A percentile compares a stretch with the other conserved stretches of the same genome.
These are phyloP conservation scores for Drosophila erecta DNA, from an alignment of 1,140 invertebrate species.

Conservation along the genomic window DNA sequence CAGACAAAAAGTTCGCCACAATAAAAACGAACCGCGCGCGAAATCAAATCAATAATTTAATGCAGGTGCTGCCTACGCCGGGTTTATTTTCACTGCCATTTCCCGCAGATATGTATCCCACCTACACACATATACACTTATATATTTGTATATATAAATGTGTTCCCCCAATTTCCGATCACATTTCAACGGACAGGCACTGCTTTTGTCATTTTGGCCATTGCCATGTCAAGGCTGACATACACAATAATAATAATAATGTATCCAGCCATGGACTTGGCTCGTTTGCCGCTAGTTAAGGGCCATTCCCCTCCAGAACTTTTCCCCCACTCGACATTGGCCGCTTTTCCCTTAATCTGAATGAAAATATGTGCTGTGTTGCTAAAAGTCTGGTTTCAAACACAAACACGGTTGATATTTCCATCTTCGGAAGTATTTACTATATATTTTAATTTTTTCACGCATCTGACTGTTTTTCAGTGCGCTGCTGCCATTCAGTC, in stretches of 20 bases:
- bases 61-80: conserved; percentile 49
- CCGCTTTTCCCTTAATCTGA: conserved; percentile 26
- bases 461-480: too few species aligned
- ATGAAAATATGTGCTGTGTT: conserved; percentile 3
- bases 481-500: too few species aligned
- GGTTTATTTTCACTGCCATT: conserved; percentile 13
- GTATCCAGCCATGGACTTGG: conserved; percentile 36
- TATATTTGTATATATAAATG: not conserved
- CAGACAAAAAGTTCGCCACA: conserved; percentile 70
- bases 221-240: conserved; percentile 57
- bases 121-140: not conserved
- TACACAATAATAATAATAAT: conserved; percentile 61
- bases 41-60: conserved; percentile 83
- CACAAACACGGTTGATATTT: too few species aligned
- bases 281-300: conserved; percentile 69
- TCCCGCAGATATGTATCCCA: not conserved
- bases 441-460: too few species aligned
- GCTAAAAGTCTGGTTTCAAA: too few species aligned
- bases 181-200: conserved; percentile 6
- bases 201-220: conserved; percentile 68
- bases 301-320: not conserved
- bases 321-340: not conserved
- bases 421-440: too few species aligned
- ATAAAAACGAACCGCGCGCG: conserved; percentile 72
- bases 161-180: not conserved